A percentile compares a stretch with the other conserved stretches of the same genome.
These are phyloP conservation scores for Leptestheria dahalacensis DNA, from an alignment of 1,140 invertebrate species.

Conservation along the genomic window DNA sequence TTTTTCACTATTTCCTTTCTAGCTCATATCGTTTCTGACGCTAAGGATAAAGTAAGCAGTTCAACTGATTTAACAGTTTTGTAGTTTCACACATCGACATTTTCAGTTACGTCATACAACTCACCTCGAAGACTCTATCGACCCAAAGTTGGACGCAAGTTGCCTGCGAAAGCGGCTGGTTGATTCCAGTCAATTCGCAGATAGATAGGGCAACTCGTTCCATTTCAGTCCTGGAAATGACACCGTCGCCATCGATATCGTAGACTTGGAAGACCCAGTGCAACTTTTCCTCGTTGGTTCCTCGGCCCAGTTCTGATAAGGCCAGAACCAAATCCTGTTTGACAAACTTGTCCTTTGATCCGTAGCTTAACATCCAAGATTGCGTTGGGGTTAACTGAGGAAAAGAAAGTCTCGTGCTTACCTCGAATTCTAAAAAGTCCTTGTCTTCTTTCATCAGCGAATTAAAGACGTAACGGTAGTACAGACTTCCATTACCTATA, in stretches of 20 bases:
- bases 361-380: no score
- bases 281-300: background rate
- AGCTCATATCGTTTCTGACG: no score
- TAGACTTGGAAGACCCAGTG: slow-evolving; percentile 5
- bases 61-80: no score
- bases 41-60: no score
- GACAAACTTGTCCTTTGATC: no score
- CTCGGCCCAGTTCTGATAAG: background rate
- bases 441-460: background rate
- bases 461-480: background rate
- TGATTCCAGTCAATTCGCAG: slow-evolving; percentile 7
- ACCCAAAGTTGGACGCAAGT: background rate
- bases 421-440: background rate
- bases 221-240: slow-evolving; percentile 3
- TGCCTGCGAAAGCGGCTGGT: background rate
- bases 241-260: slow-evolving; percentile 4
- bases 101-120: no score
- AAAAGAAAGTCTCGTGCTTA: background rate
- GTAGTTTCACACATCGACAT: no score
- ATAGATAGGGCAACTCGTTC: slow-evolving; percentile 8
- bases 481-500: background rate
- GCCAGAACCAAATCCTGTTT: slow-evolving; percentile 4
- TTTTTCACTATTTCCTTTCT: no score
- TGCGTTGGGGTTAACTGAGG: no score
- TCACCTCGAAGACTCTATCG: slow-evolving; percentile 6